Evolutionary conservation across 2,113 vertebrate genomes (phyloP).

Genomic region (Bombycilla garrulus): DNA sequence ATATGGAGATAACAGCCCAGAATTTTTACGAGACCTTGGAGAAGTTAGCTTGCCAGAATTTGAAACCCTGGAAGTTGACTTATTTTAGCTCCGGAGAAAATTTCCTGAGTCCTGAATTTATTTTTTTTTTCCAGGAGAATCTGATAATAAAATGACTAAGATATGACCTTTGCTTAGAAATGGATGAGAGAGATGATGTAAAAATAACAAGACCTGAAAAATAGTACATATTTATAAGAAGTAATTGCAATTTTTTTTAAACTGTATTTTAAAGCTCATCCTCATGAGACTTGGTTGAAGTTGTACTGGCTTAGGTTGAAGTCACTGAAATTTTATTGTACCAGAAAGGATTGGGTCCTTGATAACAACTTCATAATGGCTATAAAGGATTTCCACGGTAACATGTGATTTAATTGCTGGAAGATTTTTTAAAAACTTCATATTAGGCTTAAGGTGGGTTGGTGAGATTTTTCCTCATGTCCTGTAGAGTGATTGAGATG

Average conservation of each 20-base stretch:
- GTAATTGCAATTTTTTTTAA: not conserved
- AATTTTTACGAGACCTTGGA: constrained; percentile 63
- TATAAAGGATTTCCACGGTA: not conserved
- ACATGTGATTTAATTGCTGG: not conserved
- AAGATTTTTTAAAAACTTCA: not conserved
- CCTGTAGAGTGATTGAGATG: not conserved
- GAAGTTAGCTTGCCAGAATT: constrained; percentile 48
- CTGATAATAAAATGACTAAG: not conserved
- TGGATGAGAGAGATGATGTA: not conserved
- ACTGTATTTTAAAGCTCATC: not conserved
- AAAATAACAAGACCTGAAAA: not conserved
- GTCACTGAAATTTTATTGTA: not conserved
- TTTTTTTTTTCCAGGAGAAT: not conserved
- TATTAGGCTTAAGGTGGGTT: not conserved
- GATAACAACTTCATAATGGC: not conserved
- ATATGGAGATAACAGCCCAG: constrained; percentile 59
- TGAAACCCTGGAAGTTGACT: constrained; percentile 18
- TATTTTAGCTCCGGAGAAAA: constrained; percentile 10
- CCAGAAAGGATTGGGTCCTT: not conserved
- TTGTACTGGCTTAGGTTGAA: not conserved
- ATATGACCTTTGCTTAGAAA: not conserved
- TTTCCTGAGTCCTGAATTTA: not conserved
- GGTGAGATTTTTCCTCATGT: not conserved
- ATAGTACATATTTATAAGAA: not conserved
- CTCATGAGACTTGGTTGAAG: not conserved